A percentile compares a stretch with the other conserved stretches of the same genome.
phyloP scores from a whole-genome alignment of 1,140 invertebrate species.

The Plectrocnemia conspersa region DNA sequence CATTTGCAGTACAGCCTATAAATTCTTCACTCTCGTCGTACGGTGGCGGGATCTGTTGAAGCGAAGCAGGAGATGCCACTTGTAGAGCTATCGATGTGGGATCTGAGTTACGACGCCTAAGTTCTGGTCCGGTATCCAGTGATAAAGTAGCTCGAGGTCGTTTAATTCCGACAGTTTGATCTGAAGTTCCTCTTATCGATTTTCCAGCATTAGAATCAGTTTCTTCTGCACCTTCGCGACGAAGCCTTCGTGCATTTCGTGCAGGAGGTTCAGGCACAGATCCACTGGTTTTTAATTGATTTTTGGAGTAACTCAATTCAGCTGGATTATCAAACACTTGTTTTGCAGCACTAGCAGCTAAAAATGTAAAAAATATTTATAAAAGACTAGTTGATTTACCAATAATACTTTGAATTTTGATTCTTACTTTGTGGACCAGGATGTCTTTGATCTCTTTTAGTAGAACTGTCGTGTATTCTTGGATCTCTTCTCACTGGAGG shows the following conservation, averaged over 20 bases:
- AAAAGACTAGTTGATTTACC: background rate
- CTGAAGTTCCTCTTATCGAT: slow-evolving; percentile 36
- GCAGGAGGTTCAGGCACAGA: slow-evolving; percentile 31
- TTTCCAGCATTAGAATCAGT: slow-evolving; percentile 20
- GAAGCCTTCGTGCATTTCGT: slow-evolving; percentile 26
- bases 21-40: slow-evolving; percentile 38
- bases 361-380: background rate
- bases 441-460: slow-evolving; percentile 18
- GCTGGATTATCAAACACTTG: background rate
- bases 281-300: slow-evolving; percentile 1
- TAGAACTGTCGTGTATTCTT: slow-evolving; percentile 38
- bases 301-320: slow-evolving; percentile 14
- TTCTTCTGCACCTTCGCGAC: slow-evolving; percentile 31
- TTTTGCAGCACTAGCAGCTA: slow-evolving; percentile 6
- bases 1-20: slow-evolving; percentile 47
- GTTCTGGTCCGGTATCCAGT: slow-evolving; percentile 44
- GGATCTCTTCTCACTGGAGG: slow-evolving; percentile 48
- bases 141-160: slow-evolving; percentile 40
- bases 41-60: slow-evolving; percentile 37
- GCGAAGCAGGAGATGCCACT: slow-evolving; percentile 34
- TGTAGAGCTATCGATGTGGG: slow-evolving; percentile 53
- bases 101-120: slow-evolving; percentile 67
- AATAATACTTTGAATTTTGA: background rate
- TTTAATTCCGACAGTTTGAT: slow-evolving; percentile 45
- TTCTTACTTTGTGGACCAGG: slow-evolving; percentile 22